A percentile compares a stretch with the other conserved stretches of the same genome.
Evolutionary conservation across 2,888 invertebrate species (phyloP).

Genomic region (Aethes cnicana): DNA sequence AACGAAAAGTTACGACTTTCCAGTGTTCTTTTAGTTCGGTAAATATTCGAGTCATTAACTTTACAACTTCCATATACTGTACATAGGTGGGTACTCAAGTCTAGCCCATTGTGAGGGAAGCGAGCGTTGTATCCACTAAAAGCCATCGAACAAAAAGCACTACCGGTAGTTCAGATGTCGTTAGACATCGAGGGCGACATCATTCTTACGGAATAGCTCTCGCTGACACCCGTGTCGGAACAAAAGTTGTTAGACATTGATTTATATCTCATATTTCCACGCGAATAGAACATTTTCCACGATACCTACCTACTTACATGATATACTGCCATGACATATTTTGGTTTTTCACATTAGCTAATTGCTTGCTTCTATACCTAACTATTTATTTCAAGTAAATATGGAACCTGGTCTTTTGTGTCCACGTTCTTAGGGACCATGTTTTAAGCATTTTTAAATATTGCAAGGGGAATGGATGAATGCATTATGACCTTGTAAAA

Average conservation of each 20-base stretch:
- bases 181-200: conserved; percentile 27
- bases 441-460: neutral
- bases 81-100: neutral
- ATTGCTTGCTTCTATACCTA: neutral
- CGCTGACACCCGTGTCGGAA: conserved; percentile 24
- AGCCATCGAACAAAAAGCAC: conserved; percentile 26
- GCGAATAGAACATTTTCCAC: conserved; percentile 5
- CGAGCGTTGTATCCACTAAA: conserved; percentile 9
- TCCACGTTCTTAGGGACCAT: neutral
- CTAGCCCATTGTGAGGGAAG: neutral
- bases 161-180: conserved; percentile 20
- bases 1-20: too few species aligned
- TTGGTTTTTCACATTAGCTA: neutral
- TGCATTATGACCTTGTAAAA: conserved; percentile 15
- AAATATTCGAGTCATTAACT: conserved; percentile 6
- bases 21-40: too few species aligned
- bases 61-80: neutral
- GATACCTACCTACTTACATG: neutral
- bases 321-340: neutral
- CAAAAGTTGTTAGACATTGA: conserved; percentile 29
- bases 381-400: too few species aligned
- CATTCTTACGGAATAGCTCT: conserved; percentile 24
- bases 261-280: conserved; percentile 18
- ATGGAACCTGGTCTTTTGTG: too few species aligned
- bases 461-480: conserved; percentile 16